Percentiles rank a stretch among this genome's conserved stretches.
Evolutionary conservation across 2,797 vertebrate species (phyloP).

Genomic region (Discoglossus pictus): DNA sequence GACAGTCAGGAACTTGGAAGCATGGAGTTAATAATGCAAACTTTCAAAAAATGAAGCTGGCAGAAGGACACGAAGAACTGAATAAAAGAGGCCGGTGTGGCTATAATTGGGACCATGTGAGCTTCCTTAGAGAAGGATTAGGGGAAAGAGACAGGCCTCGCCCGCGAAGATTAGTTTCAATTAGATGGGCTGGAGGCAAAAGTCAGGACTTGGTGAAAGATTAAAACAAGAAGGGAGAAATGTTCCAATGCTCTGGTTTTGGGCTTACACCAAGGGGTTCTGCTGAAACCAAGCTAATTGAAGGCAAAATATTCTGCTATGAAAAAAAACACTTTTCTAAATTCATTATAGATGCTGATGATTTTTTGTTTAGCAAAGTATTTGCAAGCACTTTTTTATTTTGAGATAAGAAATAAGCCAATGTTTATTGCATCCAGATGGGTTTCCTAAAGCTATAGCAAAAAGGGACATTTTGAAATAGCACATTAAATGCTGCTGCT

Average conservation of each 20-base stretch:
- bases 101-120: conserved; percentile 99
- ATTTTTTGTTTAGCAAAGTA: conserved; percentile 55
- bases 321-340: conserved; percentile 63
- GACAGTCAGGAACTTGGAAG: conserved; percentile 95
- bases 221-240: conserved; percentile 78
- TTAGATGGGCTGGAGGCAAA: conserved; percentile 96
- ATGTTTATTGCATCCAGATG: conserved; percentile 43
- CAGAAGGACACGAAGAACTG: conserved; percentile 76
- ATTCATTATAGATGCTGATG: conserved; percentile 51
- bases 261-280: conserved; percentile 70
- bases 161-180: conserved; percentile 96
- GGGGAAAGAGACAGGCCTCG: conserved; percentile 92
- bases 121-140: conserved; percentile 93
- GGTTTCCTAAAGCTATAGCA: conserved; percentile 19
- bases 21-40: conserved; percentile 96
- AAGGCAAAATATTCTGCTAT: conserved; percentile 68
- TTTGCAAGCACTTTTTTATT: conserved; percentile 42
- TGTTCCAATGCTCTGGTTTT: conserved; percentile 71
- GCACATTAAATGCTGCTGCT: no score
- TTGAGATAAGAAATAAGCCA: conserved; percentile 37
- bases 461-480: not conserved
- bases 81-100: conserved; percentile 82
- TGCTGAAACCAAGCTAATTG: conserved; percentile 70
- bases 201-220: conserved; percentile 82
- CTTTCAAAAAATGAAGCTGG: conserved; percentile 82